Evolutionary conservation across 2,797 vertebrate species (phyloP).

Genomic region (Nothura maculosa): DNA sequence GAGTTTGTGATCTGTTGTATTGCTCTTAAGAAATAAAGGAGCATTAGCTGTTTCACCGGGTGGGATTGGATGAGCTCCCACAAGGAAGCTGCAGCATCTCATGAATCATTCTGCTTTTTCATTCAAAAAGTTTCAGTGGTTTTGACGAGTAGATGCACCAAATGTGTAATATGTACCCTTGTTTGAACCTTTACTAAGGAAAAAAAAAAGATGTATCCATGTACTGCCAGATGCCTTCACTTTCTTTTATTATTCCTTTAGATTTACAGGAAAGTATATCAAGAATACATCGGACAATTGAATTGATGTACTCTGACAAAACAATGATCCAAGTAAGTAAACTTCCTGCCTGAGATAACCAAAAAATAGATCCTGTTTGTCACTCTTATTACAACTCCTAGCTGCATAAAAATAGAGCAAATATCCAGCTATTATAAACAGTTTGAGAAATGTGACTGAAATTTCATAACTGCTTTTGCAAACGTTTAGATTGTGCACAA

Average conservation of each 20-base stretch:
- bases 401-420: neutral
- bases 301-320: slow-evolving; percentile 98
- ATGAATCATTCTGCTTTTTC: neutral
- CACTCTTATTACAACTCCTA: neutral
- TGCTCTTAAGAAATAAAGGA: neutral
- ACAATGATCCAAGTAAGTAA: slow-evolving; percentile 95
- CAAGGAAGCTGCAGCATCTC: neutral
- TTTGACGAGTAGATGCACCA: neutral
- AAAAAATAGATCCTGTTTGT: neutral
- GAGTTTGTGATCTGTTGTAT: neutral
- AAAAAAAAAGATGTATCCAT: neutral
- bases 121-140: neutral
- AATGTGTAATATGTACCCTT: accelerated
- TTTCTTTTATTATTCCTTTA: slow-evolving; percentile 67
- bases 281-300: slow-evolving; percentile 96
- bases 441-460: neutral
- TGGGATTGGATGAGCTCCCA: neutral
- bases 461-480: neutral
- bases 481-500: neutral
- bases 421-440: neutral
- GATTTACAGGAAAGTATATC: slow-evolving; percentile 97
- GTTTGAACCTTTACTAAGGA: neutral
- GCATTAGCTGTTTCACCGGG: neutral
- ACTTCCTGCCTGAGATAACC: neutral
- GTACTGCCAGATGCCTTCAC: neutral